Percentiles rank a stretch among this genome's conserved stretches.
Conservation (phyloP, 1,140 invertebrate genomes). For the Drosophila leontia region DNA sequence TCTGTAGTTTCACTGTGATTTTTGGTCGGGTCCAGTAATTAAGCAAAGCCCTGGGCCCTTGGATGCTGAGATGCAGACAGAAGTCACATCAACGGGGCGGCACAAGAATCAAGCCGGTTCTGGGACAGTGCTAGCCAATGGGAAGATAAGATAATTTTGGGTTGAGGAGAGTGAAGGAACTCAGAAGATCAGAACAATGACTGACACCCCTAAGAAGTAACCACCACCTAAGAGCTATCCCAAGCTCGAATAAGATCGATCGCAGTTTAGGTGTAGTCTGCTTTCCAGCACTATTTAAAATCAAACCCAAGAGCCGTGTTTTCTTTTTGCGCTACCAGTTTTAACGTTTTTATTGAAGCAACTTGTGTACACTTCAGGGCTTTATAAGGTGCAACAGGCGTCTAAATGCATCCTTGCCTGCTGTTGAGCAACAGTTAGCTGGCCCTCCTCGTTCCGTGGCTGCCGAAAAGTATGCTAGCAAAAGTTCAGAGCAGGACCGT, state of each 20-base stretch:
- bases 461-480: constrained; percentile 63
- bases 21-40: constrained; percentile 53
- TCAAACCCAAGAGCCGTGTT: background rate
- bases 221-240: constrained; percentile 26
- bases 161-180: background rate
- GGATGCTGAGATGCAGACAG: constrained; percentile 63
- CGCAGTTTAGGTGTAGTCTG: background rate
- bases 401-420: constrained; percentile 42
- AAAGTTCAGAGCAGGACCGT: constrained; percentile 39
- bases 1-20: constrained; percentile 6
- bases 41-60: constrained; percentile 45
- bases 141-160: constrained; percentile 31
- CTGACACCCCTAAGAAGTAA: constrained; percentile 28
- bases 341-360: constrained; percentile 10
- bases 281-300: constrained; percentile 7
- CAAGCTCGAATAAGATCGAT: constrained; percentile 7
- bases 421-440: constrained; percentile 3
- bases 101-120: constrained; percentile 5
- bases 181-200: constrained; percentile 3
- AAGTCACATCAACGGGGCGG: constrained; percentile 55
- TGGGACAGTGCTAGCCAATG: constrained; percentile 45
- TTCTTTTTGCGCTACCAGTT: too few relatives aligned
- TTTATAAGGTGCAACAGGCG: constrained; percentile 56
- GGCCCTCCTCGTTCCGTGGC: background rate
- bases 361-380: constrained; percentile 37